Conservation (phyloP, 2,797 vertebrate genomes). For the Hypotaenidia okinawae region DNA sequence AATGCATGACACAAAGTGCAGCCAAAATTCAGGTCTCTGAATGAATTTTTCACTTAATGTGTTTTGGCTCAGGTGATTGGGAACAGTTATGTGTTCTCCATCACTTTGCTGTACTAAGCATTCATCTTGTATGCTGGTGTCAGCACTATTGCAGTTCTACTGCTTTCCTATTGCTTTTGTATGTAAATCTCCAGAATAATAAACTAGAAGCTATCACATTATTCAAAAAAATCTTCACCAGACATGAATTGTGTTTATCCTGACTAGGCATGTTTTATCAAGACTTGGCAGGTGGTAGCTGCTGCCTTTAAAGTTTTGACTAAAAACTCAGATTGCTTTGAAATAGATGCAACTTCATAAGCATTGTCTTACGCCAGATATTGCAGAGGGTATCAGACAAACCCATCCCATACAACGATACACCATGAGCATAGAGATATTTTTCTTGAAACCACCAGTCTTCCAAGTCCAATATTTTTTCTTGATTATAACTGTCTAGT, state of each 20-base stretch:
- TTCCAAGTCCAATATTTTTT: background rate
- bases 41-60: slow-evolving; percentile 6
- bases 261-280: background rate
- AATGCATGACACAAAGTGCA: background rate
- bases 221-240: background rate
- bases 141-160: slow-evolving; percentile 13
- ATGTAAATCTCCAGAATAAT: slow-evolving; percentile 46
- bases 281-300: background rate
- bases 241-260: background rate
- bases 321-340: background rate
- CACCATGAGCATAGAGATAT: background rate
- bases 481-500: background rate
- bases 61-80: background rate
- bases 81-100: background rate
- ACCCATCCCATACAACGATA: background rate
- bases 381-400: background rate
- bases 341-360: background rate
- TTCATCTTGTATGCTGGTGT: background rate
- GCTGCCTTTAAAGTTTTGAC: background rate
- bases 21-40: background rate
- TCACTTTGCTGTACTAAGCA: slow-evolving; percentile 14
- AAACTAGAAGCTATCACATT: background rate
- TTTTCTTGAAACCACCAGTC: background rate
- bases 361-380: rapidly evolving
- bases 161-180: slow-evolving; percentile 23